Evolutionary conservation across 2,113 vertebrate species (phyloP).

Genomic region (Bufo gargarizans): DNA sequence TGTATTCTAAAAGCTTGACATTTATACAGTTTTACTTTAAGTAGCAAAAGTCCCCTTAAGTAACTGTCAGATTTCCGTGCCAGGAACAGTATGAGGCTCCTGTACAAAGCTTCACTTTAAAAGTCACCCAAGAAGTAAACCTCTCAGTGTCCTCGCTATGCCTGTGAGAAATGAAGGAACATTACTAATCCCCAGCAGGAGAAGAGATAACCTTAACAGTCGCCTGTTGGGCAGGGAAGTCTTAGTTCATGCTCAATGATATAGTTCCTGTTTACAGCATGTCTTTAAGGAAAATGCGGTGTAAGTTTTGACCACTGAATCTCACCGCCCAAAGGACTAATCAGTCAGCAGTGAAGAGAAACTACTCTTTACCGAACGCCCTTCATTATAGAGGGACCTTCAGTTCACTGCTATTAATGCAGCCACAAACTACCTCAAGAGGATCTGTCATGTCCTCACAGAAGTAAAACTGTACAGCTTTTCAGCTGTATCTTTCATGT

Average conservation of each 20-base stretch:
- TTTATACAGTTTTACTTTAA: background rate
- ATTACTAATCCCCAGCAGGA: constrained; percentile 23
- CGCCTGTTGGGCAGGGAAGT: constrained; percentile 24
- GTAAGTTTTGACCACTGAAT: background rate
- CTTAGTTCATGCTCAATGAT: constrained; percentile 16
- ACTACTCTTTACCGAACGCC: background rate
- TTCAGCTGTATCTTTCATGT: no score
- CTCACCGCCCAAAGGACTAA: constrained; percentile 19
- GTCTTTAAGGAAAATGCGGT: constrained; percentile 13
- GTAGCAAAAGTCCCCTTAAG: background rate
- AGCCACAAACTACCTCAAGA: background rate
- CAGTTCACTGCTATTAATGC: background rate
- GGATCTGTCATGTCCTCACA: no score
- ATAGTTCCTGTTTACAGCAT: constrained; percentile 23
- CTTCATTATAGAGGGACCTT: background rate
- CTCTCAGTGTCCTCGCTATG: constrained; percentile 6
- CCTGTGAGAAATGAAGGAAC: constrained; percentile 32
- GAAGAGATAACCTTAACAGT: constrained; percentile 36
- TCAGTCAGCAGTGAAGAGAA: constrained; percentile 35
- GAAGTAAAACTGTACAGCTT: no score
- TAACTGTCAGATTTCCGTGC: background rate
- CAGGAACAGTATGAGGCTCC: background rate
- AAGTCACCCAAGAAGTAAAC: constrained; percentile 26
- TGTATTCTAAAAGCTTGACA: background rate
- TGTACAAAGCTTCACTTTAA: constrained; percentile 5